These are phyloP conservation scores for Agriotes lineatus DNA, from an alignment of 2,888 invertebrate genomes.

Conservation along the genomic window DNA sequence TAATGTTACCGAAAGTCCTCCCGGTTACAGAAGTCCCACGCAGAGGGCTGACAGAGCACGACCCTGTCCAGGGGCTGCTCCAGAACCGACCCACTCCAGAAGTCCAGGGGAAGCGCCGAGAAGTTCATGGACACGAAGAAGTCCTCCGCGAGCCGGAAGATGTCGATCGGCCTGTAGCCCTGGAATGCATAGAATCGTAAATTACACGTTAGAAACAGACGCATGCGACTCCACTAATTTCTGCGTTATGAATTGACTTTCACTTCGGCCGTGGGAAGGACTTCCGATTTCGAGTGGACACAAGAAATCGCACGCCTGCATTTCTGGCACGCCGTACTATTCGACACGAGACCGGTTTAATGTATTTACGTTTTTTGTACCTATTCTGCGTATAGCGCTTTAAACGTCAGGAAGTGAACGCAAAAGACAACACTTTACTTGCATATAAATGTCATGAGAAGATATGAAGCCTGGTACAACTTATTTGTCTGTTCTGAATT, in stretches of 20 bases:
- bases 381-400: too few relatives aligned
- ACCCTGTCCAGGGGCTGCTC: slow-evolving; percentile 83
- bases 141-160: slow-evolving; percentile 91
- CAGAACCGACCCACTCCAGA: slow-evolving; percentile 89
- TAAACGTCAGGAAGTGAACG: slow-evolving; percentile 8
- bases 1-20: slow-evolving; percentile 87
- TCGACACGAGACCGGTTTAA: not conserved
- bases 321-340: slow-evolving; percentile 3
- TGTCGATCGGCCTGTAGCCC: slow-evolving; percentile 85
- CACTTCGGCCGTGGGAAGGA: slow-evolving; percentile 21
- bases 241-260: slow-evolving; percentile 18
- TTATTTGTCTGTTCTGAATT: too few relatives aligned
- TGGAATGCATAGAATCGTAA: slow-evolving; percentile 58
- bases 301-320: not conserved
- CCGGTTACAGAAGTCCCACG: slow-evolving; percentile 94
- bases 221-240: not conserved
- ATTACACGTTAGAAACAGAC: not conserved
- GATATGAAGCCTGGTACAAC: too few relatives aligned
- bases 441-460: not conserved
- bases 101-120: slow-evolving; percentile 86
- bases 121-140: slow-evolving; percentile 93
- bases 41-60: slow-evolving; percentile 89
- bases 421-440: not conserved
- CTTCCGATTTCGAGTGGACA: slow-evolving; percentile 20
- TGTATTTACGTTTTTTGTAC: not conserved